Base-by-base conservation (phyloP, 2,888 invertebrate genomes). In the Eupeodes latifasciatus region DNA sequence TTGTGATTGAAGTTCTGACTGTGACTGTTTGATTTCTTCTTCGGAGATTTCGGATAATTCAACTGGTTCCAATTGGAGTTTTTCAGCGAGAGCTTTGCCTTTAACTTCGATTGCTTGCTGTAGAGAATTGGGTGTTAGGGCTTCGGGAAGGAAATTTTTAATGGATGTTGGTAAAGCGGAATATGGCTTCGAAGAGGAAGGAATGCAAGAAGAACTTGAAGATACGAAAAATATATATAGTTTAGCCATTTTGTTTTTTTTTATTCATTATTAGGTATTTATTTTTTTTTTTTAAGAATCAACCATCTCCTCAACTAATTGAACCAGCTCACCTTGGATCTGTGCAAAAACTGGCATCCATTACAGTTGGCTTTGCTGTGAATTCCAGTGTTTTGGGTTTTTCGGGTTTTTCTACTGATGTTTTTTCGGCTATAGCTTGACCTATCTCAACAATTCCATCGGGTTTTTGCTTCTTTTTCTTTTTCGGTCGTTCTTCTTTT, bases 91-190 rank as follows among this genome's bases (percentile, higher is more conserved):
- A 0, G 96, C 94, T 92, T 96, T 96, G 90, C 97, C 97, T 92
- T 97, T 97, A 89, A 95, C 95, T 91, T 96, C 96, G 57, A 97
- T 96, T 89, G 97, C 96, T 90, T 95, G 95, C 90, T 96, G 95
- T 71, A 97, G 95, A 0, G 95, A 95, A 89, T 95, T 95, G 5
- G 96, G 96, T 92, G 96, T 96, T 91, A 94, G 94, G 66, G 94
- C 93, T 90, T 95, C 95, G 0, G 95, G 94, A 61, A 94, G 91
- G 89, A 94, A 93, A 57, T 91, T 90, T 36, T 89, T 81, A 47
- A 91, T 91, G 4, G 92, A 90, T 19, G 80, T 82, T 75, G 91
- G 90, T 16, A 92, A 87, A 69, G 91, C 91, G 74, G 90, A 77
- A 7, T 91, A 92, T 2, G 71, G 78, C 84, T 76, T 87, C 77